Evolutionary conservation across 2,888 invertebrate genomes (phyloP), one percentile per base, ranked within the genome.

Genomic region (Hermaeophaga mercurialis): DNA sequence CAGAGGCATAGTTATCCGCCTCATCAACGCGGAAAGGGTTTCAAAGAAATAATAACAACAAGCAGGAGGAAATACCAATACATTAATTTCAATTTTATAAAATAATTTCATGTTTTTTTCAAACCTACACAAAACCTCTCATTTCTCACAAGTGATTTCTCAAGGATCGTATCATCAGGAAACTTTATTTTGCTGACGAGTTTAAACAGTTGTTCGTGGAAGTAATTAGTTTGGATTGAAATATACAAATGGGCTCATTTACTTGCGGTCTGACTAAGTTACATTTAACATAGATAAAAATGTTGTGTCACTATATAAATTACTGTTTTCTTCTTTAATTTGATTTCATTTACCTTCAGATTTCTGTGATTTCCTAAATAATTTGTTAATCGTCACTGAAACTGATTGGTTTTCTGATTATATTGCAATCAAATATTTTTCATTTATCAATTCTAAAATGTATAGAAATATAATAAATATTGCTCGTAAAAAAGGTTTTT

Each of bases 11-110:
- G 24, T 24, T 15, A 24, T 12, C 2, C 8, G 26, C n/a, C n/a
- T 14, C 26, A 26, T 9, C 14, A 14, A 9, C 17, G 11, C 18
- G 18, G 9, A 39, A 39, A 39, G 6, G n/a, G 6, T 18, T n/a
- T 6, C 11, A 11, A 19, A 17, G 18, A 18, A 43, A 43, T 22
- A 22, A 43, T 24, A n/a, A 22, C 24, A 14, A 43, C 5, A 14
- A 43, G 14, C 24, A 43, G 19, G 15, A 43, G 43, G 43, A 43
- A 43, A 43, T 43, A 11, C 43, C 43, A 26, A 3, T 9, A n/a
- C 22, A 43, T 43, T 43, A 43, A 43, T 43, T 24, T 43, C 24
- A 26, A 43, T 26, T 43, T 26, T 9, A 26, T 15, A 24, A 43
- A 43, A 3, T 11, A 12, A 7, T 14, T 43, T 17, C 2, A 38